Conservation (phyloP, 2,888 invertebrate species). For the Luffia ferchaultella region DNA sequence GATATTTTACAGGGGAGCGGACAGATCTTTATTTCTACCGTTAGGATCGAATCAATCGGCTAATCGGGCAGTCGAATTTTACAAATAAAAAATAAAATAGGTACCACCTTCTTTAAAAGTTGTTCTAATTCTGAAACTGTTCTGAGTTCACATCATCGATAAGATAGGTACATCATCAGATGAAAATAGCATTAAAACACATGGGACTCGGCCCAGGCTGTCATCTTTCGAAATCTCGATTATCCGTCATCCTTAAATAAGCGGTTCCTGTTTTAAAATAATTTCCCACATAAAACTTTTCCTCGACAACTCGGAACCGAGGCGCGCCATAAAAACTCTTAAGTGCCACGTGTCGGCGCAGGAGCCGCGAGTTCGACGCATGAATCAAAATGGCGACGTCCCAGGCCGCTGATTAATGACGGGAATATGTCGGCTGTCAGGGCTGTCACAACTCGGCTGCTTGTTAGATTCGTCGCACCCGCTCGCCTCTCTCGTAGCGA, state of each 20-base stretch:
- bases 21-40: too few relatives aligned
- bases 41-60: too few relatives aligned
- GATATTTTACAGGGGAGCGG: too few relatives aligned
- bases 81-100: too few relatives aligned
- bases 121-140: too few relatives aligned
- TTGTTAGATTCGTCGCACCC: conserved; percentile 55
- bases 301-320: conserved; percentile 1
- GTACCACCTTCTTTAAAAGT: too few relatives aligned
- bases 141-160: too few relatives aligned
- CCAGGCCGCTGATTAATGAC: conserved; percentile 43
- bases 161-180: too few relatives aligned
- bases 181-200: too few relatives aligned
- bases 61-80: too few relatives aligned
- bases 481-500: conserved; percentile 13
- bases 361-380: conserved; percentile 6
- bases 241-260: not conserved
- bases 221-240: not conserved
- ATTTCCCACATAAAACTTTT: not conserved
- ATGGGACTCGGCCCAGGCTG: too few relatives aligned
- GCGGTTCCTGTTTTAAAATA: not conserved
- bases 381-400: conserved; percentile 8
- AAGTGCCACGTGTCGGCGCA: conserved; percentile 8
- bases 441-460: conserved; percentile 57
- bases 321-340: conserved; percentile 6
- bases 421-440: conserved; percentile 59